These are phyloP conservation scores for Halichoeres trimaculatus DNA, from an alignment of 2,113 vertebrate species.

Conservation along the genomic window DNA sequence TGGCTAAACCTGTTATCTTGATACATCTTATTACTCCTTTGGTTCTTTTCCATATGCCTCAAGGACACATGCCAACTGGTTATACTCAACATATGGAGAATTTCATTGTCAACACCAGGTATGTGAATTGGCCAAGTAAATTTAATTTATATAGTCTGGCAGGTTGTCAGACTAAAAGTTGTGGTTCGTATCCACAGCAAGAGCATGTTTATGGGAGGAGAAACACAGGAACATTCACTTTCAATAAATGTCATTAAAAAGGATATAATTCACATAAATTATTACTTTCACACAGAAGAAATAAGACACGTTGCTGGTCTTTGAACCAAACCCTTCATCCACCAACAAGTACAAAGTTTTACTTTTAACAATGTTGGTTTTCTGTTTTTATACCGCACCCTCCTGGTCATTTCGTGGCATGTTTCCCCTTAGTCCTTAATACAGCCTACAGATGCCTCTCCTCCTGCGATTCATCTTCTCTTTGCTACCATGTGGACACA, in stretches of 20 bases:
- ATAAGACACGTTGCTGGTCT: too few species aligned
- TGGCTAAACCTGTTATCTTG: neutral
- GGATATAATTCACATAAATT: neutral
- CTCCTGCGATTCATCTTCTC: too few species aligned
- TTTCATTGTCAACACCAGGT: constrained; percentile 3
- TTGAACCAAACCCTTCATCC: too few species aligned
- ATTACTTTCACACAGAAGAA: neutral
- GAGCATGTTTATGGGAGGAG: neutral
- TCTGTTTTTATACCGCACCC: too few species aligned
- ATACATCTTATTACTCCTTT: neutral
- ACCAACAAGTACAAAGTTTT: too few species aligned
- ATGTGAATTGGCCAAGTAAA: neutral
- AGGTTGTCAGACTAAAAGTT: constrained; percentile 7
- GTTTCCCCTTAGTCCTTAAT: too few species aligned
- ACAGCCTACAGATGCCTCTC: too few species aligned
- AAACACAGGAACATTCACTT: neutral
- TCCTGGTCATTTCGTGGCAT: too few species aligned
- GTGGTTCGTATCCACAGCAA: neutral
- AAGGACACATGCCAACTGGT: neutral
- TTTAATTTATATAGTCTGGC: neutral
- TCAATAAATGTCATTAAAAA: neutral
- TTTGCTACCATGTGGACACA: too few species aligned
- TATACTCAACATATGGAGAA: constrained; percentile 9
- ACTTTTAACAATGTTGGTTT: too few species aligned
- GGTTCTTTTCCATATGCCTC: neutral